Evolutionary conservation across 1,140 invertebrate species (phyloP), one percentile per base, ranked within the genome.

Genomic region (Penaeus chinensis): DNA sequence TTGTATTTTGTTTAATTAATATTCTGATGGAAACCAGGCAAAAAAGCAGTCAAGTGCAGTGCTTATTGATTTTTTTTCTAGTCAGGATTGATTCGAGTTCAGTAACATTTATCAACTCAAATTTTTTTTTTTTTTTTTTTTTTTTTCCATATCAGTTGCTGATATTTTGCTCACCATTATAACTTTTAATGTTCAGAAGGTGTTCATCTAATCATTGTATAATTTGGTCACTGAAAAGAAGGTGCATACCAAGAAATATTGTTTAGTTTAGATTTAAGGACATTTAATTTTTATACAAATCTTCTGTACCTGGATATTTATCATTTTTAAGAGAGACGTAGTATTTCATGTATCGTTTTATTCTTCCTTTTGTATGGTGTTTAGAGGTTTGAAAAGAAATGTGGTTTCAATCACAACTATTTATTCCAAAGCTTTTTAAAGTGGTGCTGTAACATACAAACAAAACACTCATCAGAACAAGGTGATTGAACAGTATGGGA

Each of bases 401-500:
- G 54, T 37, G 69, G 60, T 37, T 24, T 85, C 76, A 85, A 85
- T 85, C 84, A 85, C 84, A 85, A 79, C 84, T 85, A 85, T 85
- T 78, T 85, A 85, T 85, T 85, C 84, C 84, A 85, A 85, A 79
- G 84, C 84, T 79, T 85, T 85, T 79, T 85, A 65, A 82, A 79
- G 61, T 85, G 84, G 84, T 85, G 84, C 84, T 85, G 62, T 79
- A 54, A 85, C 81, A 84, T 61, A 84, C 82, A 84, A 84, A 62
- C 69, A 84, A 81, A 74, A 79, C 76, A 85, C 84, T 69, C 84
- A 85, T 84, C 74, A 62, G 83, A 78, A 85, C 84, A 79, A 85
- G 84, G 84, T 85, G 84, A 79, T 85, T 78, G 83, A 85, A 85
- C 84, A 85, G 69, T 54, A 85, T 63, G 37, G 77, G 84, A 79